Evolutionary conservation across 1,140 invertebrate species (phyloP).

Genomic region (Bombus balteatus): DNA sequence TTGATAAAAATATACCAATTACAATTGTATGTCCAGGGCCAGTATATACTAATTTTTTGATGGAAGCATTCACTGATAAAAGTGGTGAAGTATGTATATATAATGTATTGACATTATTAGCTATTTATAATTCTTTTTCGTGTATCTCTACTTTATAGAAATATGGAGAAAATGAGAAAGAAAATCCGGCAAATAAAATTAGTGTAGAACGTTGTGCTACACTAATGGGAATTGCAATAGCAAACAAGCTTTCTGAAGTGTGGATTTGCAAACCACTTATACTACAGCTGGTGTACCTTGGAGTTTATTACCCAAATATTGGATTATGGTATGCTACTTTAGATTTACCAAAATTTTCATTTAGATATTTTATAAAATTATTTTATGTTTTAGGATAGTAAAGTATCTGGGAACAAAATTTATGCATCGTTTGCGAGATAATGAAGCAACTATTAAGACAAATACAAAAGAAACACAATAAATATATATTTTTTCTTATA

Average conservation of each 20-base stretch:
- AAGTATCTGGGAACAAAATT: slow-evolving; percentile 75
- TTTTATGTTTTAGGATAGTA: slow-evolving; percentile 44
- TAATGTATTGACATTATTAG: background rate
- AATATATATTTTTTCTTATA: background rate
- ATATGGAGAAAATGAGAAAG: slow-evolving; percentile 82
- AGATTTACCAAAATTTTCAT: background rate
- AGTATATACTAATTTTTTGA: slow-evolving; percentile 88
- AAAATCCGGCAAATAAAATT: slow-evolving; percentile 85
- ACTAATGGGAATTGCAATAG: slow-evolving; percentile 89
- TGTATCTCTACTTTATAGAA: slow-evolving; percentile 78
- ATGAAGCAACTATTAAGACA: slow-evolving; percentile 66
- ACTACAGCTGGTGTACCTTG: slow-evolving; percentile 86
- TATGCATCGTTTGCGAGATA: slow-evolving; percentile 75
- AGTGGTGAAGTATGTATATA: slow-evolving; percentile 83
- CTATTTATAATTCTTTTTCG: background rate
- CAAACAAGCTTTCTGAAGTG: slow-evolving; percentile 89
- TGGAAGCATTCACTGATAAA: slow-evolving; percentile 87
- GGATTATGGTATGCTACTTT: slow-evolving; percentile 82
- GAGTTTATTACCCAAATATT: slow-evolving; percentile 86
- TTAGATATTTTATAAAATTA: background rate
- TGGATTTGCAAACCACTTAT: slow-evolving; percentile 89
- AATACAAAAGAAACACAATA: background rate
- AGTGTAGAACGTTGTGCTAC: slow-evolving; percentile 88
- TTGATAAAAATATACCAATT: slow-evolving; percentile 84
- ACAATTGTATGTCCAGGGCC: slow-evolving; percentile 91